phyloP scores from a whole-genome alignment of 2,888 invertebrate genomes.

The Ligdia adustata region DNA sequence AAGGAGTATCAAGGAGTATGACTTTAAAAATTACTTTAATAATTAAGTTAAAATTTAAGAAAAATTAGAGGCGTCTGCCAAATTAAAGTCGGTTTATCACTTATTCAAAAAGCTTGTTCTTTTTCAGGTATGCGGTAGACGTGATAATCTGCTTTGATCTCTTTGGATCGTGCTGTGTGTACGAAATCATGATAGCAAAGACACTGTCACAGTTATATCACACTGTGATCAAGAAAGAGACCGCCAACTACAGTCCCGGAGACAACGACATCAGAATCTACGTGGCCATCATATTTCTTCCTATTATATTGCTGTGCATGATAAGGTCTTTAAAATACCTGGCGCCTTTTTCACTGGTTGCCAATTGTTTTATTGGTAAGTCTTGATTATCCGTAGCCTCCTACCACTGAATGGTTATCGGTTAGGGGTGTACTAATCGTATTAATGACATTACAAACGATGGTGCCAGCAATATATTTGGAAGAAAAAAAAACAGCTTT shows the following conservation, averaged over 20 bases:
- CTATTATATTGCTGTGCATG: slow-evolving; percentile 71
- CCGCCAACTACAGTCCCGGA: neutral
- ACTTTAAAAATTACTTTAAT: too few relatives aligned
- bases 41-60: too few relatives aligned
- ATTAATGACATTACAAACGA: too few relatives aligned
- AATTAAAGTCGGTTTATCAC: too few relatives aligned
- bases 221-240: neutral
- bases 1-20: too few relatives aligned
- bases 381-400: too few relatives aligned
- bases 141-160: slow-evolving; percentile 67
- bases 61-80: too few relatives aligned
- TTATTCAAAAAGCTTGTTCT: too few relatives aligned
- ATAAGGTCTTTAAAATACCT: slow-evolving; percentile 73
- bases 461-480: too few relatives aligned
- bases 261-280: neutral
- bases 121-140: slow-evolving; percentile 59
- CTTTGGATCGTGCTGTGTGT: slow-evolving; percentile 75
- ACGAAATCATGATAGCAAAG: slow-evolving; percentile 75
- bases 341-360: slow-evolving; percentile 70
- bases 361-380: slow-evolving; percentile 73
- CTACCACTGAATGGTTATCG: too few relatives aligned
- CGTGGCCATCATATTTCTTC: slow-evolving; percentile 51
- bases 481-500: too few relatives aligned
- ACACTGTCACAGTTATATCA: slow-evolving; percentile 62
- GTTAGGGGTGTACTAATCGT: too few relatives aligned